These are phyloP conservation scores for Thumatha senex DNA, from an alignment of 2,888 invertebrate species.

Conservation along the genomic window DNA sequence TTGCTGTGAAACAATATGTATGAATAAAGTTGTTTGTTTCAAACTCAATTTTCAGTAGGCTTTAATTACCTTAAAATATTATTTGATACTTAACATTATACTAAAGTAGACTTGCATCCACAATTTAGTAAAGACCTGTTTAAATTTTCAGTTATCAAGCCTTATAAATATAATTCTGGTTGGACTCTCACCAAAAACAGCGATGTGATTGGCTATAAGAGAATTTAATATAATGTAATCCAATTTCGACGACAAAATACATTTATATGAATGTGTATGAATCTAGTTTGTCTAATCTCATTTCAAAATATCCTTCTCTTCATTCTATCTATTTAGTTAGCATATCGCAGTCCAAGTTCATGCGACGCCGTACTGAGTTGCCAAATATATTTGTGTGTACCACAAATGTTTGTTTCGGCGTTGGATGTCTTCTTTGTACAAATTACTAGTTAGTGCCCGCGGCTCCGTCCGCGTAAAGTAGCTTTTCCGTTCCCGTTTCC, in stretches of 20 bases:
- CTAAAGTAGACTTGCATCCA: slow-evolving; percentile 11
- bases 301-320: too few relatives aligned
- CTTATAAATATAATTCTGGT: slow-evolving; percentile 15
- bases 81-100: slow-evolving; percentile 32
- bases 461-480: too few relatives aligned
- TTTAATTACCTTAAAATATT: slow-evolving; percentile 41
- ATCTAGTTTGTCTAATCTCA: slow-evolving; percentile 14
- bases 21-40: slow-evolving; percentile 37
- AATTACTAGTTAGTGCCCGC: too few relatives aligned
- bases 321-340: too few relatives aligned
- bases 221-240: slow-evolving; percentile 54
- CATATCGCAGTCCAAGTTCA: too few relatives aligned
- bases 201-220: slow-evolving; percentile 40
- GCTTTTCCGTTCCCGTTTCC: too few relatives aligned
- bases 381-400: too few relatives aligned
- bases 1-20: slow-evolving; percentile 48
- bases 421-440: too few relatives aligned
- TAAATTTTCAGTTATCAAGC: slow-evolving; percentile 25
- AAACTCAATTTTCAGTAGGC: slow-evolving; percentile 32
- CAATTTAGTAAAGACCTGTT: slow-evolving; percentile 10
- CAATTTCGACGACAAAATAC: slow-evolving; percentile 61
- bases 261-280: slow-evolving; percentile 63
- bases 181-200: slow-evolving; percentile 24
- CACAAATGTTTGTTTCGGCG: too few relatives aligned
- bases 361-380: too few relatives aligned